Evolutionary conservation across 2,888 invertebrate genomes (phyloP).

Genomic region (Hoplodrina blanda): DNA sequence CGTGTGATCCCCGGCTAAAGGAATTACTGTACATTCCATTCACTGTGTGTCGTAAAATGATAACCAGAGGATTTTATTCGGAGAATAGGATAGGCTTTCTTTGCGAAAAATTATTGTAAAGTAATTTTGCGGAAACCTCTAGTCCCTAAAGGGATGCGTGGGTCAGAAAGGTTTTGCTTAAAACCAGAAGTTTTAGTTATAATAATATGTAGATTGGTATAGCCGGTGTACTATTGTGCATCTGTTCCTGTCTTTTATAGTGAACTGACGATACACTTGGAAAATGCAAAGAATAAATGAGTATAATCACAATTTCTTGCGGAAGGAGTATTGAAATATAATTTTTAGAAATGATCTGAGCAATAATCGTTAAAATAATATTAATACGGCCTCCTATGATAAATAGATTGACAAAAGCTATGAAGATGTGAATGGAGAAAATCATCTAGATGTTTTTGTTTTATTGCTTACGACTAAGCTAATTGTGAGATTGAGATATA

Average conservation of each 20-base stretch:
- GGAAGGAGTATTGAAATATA: conserved; percentile 9
- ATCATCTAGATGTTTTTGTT: conserved; percentile 19
- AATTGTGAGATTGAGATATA: conserved; percentile 15
- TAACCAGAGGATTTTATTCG: conserved; percentile 21
- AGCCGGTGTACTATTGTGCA: conserved; percentile 11
- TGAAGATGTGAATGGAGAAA: not conserved
- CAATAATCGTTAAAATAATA: not conserved
- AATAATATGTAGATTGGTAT: not conserved
- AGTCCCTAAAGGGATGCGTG: conserved; percentile 2
- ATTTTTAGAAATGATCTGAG: not conserved
- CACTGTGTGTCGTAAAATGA: conserved; percentile 27
- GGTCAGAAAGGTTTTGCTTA: conserved; percentile 10
- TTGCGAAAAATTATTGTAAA: conserved; percentile 13
- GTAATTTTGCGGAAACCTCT: conserved; percentile 24
- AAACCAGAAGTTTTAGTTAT: conserved; percentile 3
- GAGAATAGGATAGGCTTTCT: conserved; percentile 11
- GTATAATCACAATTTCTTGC: conserved; percentile 16
- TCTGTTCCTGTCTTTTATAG: conserved; percentile 4
- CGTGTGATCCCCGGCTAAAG: conserved; percentile 26
- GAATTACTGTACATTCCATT: conserved; percentile 26
- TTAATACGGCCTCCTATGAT: not conserved
- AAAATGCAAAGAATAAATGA: conserved; percentile 22
- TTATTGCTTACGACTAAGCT: not conserved
- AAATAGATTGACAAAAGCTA: conserved; percentile 5
- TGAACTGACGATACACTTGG: conserved; percentile 12